These are phyloP conservation scores for Anas acuta DNA, from an alignment of 2,797 vertebrate species.

Conservation along the genomic window DNA sequence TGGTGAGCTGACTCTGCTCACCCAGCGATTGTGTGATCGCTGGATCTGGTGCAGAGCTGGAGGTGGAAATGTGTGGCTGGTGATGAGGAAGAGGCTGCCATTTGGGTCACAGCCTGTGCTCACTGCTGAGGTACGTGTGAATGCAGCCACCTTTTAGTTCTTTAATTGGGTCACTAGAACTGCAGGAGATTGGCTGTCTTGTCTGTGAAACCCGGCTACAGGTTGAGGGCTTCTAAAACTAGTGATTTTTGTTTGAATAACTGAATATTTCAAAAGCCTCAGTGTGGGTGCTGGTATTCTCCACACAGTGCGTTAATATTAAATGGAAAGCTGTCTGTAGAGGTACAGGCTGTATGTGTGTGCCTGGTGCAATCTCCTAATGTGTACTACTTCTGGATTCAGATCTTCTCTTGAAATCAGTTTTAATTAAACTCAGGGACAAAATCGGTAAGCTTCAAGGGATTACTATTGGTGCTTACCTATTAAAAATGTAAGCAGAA, in stretches of 20 bases:
- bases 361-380: neutral
- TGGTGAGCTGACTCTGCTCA: neutral
- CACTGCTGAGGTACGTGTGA: neutral
- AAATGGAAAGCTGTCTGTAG: neutral
- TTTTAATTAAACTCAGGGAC: neutral
- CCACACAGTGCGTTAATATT: neutral
- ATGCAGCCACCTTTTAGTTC: neutral
- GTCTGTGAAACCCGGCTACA: neutral
- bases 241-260: neutral
- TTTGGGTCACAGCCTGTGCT: neutral
- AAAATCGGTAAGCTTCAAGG: neutral
- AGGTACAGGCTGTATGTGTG: rapidly evolving
- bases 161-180: neutral
- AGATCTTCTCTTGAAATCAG: neutral
- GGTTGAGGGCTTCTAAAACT: neutral
- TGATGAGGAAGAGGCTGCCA: neutral
- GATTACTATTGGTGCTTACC: neutral
- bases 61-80: rapidly evolving
- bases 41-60: neutral
- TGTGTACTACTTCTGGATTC: neutral
- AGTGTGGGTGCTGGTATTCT: neutral
- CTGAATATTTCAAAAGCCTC: neutral
- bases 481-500: neutral
- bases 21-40: rapidly evolving
- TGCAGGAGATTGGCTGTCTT: neutral